phyloP scores from a whole-genome alignment of 2,797 vertebrate genomes.

The Poeciliopsis turneri region DNA sequence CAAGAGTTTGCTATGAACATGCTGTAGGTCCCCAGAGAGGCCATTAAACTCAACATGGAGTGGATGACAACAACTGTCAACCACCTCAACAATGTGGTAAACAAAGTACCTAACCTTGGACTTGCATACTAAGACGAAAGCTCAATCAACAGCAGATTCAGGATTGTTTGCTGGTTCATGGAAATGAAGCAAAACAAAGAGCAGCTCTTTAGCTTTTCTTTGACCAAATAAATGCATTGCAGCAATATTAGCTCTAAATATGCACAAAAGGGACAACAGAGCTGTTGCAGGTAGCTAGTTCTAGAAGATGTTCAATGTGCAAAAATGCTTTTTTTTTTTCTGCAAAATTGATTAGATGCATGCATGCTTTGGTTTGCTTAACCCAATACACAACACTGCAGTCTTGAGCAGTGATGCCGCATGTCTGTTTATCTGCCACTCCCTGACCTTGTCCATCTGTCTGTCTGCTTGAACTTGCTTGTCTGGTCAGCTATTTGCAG shows the following conservation, averaged over 20 bases:
- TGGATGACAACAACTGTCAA: slow-evolving; percentile 43
- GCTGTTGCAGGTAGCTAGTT: neutral
- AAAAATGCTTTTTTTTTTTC: neutral
- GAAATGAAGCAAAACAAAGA: slow-evolving; percentile 17
- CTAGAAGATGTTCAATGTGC: neutral
- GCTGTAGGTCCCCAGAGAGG: slow-evolving; percentile 32
- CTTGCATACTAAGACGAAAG: slow-evolving; percentile 35
- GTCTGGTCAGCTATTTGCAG: slow-evolving; percentile 75
- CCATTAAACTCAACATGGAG: slow-evolving; percentile 35
- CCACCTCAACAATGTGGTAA: slow-evolving; percentile 50
- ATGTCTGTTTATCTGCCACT: slow-evolving; percentile 46
- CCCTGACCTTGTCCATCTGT: slow-evolving; percentile 66
- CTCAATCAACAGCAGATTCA: slow-evolving; percentile 29
- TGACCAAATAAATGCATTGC: slow-evolving; percentile 9
- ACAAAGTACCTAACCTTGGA: slow-evolving; percentile 42
- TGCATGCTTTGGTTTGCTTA: neutral
- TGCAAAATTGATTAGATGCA: neutral
- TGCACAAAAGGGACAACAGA: neutral
- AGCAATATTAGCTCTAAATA: neutral
- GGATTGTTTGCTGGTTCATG: neutral
- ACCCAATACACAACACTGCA: neutral
- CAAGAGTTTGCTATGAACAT: slow-evolving; percentile 38
- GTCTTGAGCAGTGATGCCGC: slow-evolving; percentile 52
- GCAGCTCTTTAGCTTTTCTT: neutral
- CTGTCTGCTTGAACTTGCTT: slow-evolving; percentile 64